Conservation (phyloP, 2,113 vertebrate species). For the Thymallus thymallus region DNA sequence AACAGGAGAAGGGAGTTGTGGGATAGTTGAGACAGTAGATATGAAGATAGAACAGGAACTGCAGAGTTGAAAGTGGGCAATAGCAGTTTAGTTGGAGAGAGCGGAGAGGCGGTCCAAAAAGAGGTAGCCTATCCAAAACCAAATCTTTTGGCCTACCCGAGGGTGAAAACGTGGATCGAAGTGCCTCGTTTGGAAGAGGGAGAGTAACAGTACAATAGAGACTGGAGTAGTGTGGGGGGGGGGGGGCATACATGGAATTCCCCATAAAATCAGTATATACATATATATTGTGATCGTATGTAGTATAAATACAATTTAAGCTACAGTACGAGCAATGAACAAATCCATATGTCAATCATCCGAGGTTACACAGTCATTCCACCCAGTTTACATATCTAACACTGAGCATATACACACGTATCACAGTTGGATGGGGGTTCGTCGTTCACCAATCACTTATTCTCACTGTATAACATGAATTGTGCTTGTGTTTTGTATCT, state of each 20-base stretch:
- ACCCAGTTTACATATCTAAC: slow-evolving; percentile 31
- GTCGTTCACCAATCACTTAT: slow-evolving; percentile 36
- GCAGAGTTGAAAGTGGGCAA: slow-evolving; percentile 20
- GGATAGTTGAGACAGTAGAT: slow-evolving; percentile 3
- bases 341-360: neutral
- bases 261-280: too few species aligned
- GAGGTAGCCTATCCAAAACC: slow-evolving; percentile 19
- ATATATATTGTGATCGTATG: too few species aligned
- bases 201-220: slow-evolving; percentile 51
- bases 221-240: neutral
- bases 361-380: slow-evolving; percentile 53
- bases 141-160: slow-evolving; percentile 22
- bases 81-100: slow-evolving; percentile 29
- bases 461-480: slow-evolving; percentile 23
- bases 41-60: slow-evolving; percentile 20
- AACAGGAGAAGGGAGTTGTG: slow-evolving; percentile 9
- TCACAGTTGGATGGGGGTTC: slow-evolving; percentile 14
- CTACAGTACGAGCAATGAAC: neutral
- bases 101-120: slow-evolving; percentile 19
- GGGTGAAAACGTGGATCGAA: slow-evolving; percentile 20
- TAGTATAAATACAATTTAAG: neutral
- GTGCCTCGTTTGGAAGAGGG: slow-evolving; percentile 57
- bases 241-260: neutral
- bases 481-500: slow-evolving; percentile 52
- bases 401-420: neutral